phyloP scores from a whole-genome alignment of 2,888 invertebrate species.

The Lithophane ornitopus region DNA sequence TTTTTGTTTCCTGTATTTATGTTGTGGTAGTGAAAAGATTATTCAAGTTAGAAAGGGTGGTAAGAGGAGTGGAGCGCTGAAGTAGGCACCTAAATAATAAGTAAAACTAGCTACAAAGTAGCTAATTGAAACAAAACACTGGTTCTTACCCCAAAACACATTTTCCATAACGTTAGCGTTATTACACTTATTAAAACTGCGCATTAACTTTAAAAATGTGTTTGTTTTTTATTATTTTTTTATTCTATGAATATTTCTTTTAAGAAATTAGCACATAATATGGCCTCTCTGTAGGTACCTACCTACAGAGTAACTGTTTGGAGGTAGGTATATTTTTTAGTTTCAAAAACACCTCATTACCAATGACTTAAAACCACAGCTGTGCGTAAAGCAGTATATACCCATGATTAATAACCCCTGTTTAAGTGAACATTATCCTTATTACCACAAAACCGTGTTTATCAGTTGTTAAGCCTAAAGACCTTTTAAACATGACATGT shows the following conservation, averaged over 20 bases:
- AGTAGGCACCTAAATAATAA: background rate
- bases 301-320: background rate
- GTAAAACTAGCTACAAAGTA: background rate
- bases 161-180: background rate
- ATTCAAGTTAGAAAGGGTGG: background rate
- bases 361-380: background rate
- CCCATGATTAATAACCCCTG: background rate
- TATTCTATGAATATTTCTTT: background rate
- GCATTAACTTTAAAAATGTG: background rate
- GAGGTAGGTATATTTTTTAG: background rate
- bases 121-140: background rate
- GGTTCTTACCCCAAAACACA: background rate
- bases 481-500: too few species aligned
- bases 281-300: background rate
- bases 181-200: background rate
- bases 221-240: too few species aligned
- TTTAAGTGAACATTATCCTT: background rate
- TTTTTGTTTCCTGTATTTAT: background rate
- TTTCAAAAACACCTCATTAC: background rate
- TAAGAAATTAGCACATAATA: background rate
- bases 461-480: too few species aligned
- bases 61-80: background rate
- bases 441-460: too few species aligned
- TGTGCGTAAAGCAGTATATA: background rate
- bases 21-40: background rate